Evolutionary conservation across 1,140 invertebrate species (phyloP), one percentile per base, ranked within the genome.

Genomic region (Arctopsyche grandis): DNA sequence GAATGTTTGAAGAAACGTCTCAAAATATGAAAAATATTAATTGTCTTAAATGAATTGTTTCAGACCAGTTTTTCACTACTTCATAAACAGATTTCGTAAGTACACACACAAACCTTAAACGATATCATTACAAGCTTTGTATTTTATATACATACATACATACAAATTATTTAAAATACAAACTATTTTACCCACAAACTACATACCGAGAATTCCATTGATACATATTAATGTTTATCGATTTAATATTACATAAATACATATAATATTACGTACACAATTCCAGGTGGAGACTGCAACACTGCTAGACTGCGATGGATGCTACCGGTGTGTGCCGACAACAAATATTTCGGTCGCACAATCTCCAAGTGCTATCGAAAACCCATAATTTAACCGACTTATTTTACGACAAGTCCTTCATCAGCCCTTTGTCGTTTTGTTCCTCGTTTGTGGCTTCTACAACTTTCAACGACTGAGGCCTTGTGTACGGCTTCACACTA

Each of bases 321-420:
- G 71, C 81, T 82, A 79, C 78, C 76, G 80, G 80, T 77, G 56
- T 66, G 24, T 58, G 56, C 63, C 48, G 73, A 60, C 56, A 60
- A 66, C 76, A 69, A 82, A 82, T 82, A 82, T 78, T 82, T 82
- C 78, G 78, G 81, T 75, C 9, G 26, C 71, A 69, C 77, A 78
- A 82, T 82, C 81, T 82, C 44, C 44, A 82, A 82, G 81, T 69
- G 75, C 70, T 82, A 82, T 82, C 81, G 69, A 52, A 80, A 80
- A 75, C 77, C 78, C 14, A 82, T 82, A 82, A 82, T 80, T 82
- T 82, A 82, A 66, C 48, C 24, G 79, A 75, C 79, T 82, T 82
- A 82, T 82, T 71, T 75, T 21, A 58, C 43, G 56, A 52, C 78
- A 70, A 70, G 38, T n/a, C 66, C 48, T 52, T 16, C 48, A 16